Percentiles rank a stretch among this genome's conserved stretches.
These are phyloP conservation scores for Acronicta leporina DNA, from an alignment of 2,888 invertebrate species.

Conservation along the genomic window DNA sequence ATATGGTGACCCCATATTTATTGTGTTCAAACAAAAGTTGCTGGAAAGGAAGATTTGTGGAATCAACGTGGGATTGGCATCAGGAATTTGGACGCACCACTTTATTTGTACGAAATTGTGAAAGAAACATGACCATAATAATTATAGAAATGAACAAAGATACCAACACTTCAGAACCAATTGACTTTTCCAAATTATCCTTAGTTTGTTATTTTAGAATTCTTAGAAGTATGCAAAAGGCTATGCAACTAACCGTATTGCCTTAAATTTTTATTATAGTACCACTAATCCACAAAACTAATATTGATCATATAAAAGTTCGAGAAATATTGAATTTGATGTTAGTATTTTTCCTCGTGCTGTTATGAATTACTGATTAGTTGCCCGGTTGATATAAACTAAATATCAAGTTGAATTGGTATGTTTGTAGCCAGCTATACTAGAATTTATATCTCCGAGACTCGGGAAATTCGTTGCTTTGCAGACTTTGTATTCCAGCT, in stretches of 20 bases:
- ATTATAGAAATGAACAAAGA: background rate
- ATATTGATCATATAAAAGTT: background rate
- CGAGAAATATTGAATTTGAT: slow-evolving; percentile 12
- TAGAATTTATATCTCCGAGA: slow-evolving; percentile 24
- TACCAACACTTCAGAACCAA: too few relatives aligned
- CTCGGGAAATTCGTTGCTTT: slow-evolving; percentile 16
- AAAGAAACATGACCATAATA: background rate
- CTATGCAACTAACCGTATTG: too few relatives aligned
- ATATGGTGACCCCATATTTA: slow-evolving; percentile 34
- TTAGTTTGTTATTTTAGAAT: too few relatives aligned
- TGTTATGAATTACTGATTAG: slow-evolving; percentile 33
- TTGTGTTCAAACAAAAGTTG: slow-evolving; percentile 31
- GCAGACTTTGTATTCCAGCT: slow-evolving; percentile 25
- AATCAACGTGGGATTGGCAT: slow-evolving; percentile 18
- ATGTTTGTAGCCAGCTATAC: slow-evolving; percentile 13
- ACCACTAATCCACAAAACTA: background rate
- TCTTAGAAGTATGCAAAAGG: too few relatives aligned
- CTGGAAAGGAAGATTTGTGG: slow-evolving; percentile 36
- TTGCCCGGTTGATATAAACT: slow-evolving; percentile 17
- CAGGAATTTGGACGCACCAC: slow-evolving; percentile 15
- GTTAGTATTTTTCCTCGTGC: slow-evolving; percentile 7
- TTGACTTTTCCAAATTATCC: too few relatives aligned
- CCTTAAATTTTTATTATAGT: too few relatives aligned
- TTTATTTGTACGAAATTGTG: slow-evolving; percentile 16
- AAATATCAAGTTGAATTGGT: slow-evolving; percentile 32